These are phyloP conservation scores for Keiferia lycopersicella DNA, from an alignment of 2,888 invertebrate species.

Conservation along the genomic window DNA sequence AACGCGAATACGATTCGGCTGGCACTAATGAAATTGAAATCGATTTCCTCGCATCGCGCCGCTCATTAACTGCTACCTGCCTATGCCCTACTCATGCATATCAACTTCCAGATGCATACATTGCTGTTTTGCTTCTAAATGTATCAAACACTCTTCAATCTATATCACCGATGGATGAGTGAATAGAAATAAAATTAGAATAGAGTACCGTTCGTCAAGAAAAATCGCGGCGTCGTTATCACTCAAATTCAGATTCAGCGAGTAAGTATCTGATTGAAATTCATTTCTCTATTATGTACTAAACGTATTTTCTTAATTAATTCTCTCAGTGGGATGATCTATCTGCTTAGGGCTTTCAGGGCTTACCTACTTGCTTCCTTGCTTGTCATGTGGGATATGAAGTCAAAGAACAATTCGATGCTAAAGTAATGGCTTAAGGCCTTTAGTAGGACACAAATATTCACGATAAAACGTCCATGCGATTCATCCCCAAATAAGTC, in stretches of 20 bases:
- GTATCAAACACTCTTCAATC: no score
- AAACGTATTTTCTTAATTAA: not conserved
- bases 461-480: not conserved
- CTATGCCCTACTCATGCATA: not conserved
- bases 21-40: conserved; percentile 22
- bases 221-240: not conserved
- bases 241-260: not conserved
- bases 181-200: no score
- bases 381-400: no score
- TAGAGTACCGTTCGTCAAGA: no score
- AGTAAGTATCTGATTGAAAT: conserved; percentile 5
- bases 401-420: no score
- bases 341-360: no score
- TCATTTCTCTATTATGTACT: not conserved
- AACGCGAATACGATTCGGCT: conserved; percentile 2
- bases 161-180: no score
- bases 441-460: not conserved
- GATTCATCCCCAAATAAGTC: conserved; percentile 7
- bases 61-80: conserved; percentile 12
- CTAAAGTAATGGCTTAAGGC: no score
- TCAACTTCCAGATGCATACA: no score
- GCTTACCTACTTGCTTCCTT: no score
- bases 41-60: conserved; percentile 9
- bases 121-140: no score
- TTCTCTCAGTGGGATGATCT: not conserved